Percentiles rank a stretch among this genome's conserved stretches.
phyloP scores from a whole-genome alignment of 2,888 invertebrate genomes.

The Escarpia spicata region DNA sequence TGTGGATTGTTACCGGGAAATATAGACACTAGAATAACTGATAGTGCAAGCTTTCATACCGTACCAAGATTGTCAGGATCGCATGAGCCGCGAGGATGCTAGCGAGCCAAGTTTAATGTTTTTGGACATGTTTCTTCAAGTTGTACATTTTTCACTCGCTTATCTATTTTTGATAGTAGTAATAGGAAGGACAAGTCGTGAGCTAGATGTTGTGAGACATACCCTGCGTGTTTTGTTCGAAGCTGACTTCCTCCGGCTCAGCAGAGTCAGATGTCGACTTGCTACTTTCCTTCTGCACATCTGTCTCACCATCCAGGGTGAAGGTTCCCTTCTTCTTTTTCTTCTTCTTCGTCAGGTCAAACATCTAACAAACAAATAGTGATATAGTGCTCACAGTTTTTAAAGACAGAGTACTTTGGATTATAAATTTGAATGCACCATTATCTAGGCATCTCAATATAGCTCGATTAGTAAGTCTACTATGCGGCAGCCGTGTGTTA shows the following conservation, averaged over 20 bases:
- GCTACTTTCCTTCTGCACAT: constrained; percentile 38
- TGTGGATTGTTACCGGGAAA: neutral
- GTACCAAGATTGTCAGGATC: no score
- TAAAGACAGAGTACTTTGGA: neutral
- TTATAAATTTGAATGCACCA: no score
- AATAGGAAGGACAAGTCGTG: constrained; percentile 27
- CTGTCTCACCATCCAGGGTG: constrained; percentile 78
- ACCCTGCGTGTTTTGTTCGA: constrained; percentile 17
- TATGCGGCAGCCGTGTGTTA: no score
- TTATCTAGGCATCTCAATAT: no score
- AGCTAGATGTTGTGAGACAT: neutral
- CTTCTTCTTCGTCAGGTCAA: constrained; percentile 90
- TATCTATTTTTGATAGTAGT: no score
- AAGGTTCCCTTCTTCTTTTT: constrained; percentile 96
- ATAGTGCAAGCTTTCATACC: no score
- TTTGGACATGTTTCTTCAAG: no score
- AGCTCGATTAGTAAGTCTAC: no score
- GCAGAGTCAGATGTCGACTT: constrained; percentile 32
- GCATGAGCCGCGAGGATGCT: no score
- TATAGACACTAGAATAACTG: no score
- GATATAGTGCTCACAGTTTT: neutral
- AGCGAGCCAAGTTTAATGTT: no score
- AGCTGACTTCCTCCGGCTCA: constrained; percentile 40
- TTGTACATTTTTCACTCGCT: no score
- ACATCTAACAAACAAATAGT: constrained; percentile 71